Conservation (phyloP, 1,140 invertebrate genomes). For the Micrasema minimum region DNA sequence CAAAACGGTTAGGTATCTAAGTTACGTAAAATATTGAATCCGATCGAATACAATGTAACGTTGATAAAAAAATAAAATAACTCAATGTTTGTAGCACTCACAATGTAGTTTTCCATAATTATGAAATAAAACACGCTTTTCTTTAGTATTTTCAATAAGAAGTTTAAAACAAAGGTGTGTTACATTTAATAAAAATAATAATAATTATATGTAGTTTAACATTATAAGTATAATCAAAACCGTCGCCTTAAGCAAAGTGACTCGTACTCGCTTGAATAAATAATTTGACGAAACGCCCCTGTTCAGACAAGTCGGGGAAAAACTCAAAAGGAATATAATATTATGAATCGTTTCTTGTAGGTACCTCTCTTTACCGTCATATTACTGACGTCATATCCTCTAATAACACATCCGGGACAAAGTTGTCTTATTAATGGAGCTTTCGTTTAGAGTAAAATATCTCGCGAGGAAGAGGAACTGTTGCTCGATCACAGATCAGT, state of each 20-base stretch:
- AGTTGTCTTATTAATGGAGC: constrained; percentile 30
- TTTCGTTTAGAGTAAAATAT: not conserved
- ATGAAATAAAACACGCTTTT: no score
- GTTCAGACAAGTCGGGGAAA: not conserved
- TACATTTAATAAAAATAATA: no score
- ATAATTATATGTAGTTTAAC: no score
- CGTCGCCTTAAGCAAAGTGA: constrained; percentile 1
- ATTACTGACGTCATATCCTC: constrained; percentile 18
- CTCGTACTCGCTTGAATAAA: constrained; percentile 11
- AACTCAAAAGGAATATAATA: constrained; percentile 21
- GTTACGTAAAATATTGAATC: no score
- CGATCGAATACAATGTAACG: no score
- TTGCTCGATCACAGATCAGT: no score
- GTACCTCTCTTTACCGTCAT: constrained; percentile 3
- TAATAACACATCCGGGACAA: constrained; percentile 27
- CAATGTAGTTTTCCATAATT: no score
- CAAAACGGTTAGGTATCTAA: no score
- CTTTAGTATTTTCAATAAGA: no score
- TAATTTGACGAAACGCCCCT: not conserved
- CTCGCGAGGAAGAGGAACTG: not conserved
- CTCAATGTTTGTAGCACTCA: no score
- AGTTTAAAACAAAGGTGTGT: no score
- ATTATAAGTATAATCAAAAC: not conserved
- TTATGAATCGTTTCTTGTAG: constrained; percentile 34
- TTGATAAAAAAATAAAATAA: no score